Percentiles rank a stretch among this genome's conserved stretches.
phyloP scores from a whole-genome alignment of 2,888 invertebrate genomes.

The Melieria crassipennis region DNA sequence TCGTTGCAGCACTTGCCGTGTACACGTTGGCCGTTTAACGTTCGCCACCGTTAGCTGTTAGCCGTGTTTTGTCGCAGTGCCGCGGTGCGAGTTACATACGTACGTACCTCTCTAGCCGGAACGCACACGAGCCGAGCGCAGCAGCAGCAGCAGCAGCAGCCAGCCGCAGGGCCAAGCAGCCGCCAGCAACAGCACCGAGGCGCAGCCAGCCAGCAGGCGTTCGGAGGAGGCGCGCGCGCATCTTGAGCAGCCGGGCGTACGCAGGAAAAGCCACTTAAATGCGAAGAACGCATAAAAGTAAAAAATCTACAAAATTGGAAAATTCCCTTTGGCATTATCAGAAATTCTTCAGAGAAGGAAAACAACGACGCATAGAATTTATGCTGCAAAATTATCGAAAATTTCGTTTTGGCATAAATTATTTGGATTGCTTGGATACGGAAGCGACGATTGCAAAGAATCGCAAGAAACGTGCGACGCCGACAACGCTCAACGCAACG shows the following conservation, averaged over 20 bases:
- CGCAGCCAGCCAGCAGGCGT: background rate
- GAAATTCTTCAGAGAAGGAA: slow-evolving; percentile 39
- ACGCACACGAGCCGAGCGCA: background rate
- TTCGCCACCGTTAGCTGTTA: slow-evolving; percentile 25
- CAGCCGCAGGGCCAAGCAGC: background rate
- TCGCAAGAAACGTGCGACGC: slow-evolving; percentile 9
- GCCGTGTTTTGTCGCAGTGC: background rate
- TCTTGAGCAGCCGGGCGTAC: slow-evolving; percentile 17
- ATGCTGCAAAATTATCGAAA: slow-evolving; percentile 43
- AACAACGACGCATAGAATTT: slow-evolving; percentile 39
- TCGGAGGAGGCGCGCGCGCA: slow-evolving; percentile 6
- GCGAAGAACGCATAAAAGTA: slow-evolving; percentile 58
- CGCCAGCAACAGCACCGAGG: background rate
- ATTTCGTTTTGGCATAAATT: slow-evolving; percentile 41
- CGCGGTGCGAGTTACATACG: slow-evolving; percentile 10
- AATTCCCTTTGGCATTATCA: slow-evolving; percentile 63
- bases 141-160: slow-evolving; percentile 15
- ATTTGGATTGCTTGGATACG: slow-evolving; percentile 26
- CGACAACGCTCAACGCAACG: slow-evolving; percentile 24
- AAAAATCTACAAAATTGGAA: slow-evolving; percentile 56
- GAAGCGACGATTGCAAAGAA: slow-evolving; percentile 21
- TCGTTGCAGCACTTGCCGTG: slow-evolving; percentile 63
- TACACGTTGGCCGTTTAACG: slow-evolving; percentile 31
- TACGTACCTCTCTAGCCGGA: background rate
- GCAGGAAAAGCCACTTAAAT: slow-evolving; percentile 48